Base-by-base conservation (phyloP, 2,113 vertebrate species). In the Gopherus evgoodei region DNA sequence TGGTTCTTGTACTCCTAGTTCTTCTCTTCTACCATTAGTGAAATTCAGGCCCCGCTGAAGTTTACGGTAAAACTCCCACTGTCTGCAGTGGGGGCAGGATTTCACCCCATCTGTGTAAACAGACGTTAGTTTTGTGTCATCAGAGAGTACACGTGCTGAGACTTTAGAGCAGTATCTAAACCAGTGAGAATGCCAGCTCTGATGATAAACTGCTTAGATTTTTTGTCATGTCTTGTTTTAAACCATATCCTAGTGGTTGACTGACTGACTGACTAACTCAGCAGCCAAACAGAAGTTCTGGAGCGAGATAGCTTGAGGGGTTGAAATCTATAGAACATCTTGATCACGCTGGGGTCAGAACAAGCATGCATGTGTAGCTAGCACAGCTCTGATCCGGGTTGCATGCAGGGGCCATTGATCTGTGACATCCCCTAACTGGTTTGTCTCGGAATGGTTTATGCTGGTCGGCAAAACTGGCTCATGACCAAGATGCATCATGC, bases 171-270 rank as follows among this genome's bases (percentile, higher is more conserved):
- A 4, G 42, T 42, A 27, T 16, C 25, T 78, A 47, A 44, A 47
- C 25, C 22, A 27, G 24, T 47, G 42, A 76, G 42, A 44, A 2
- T 14, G 65, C n/a, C 75, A 78, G 42, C 24, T 47, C 75, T 7
- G 12, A 47, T 38, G 35, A 38, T 9, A 38, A 19, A 47, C 11
- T 44, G 75, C 24, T 13, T 47, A 13, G 42, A 14, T 6, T 27
- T 27, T 27, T 3, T 72, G 22, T 25, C 24, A 27, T 47, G 42
- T 47, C 72, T 24, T 0, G 0, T 42, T 92, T 87, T 49, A 89
- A 81, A 38, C 0, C 1, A 42, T 21, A 31, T 3, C 24, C 0
- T 4, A 2, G 0, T 35, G 42, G 42, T 21, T 27, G 17, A 50
- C 84, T 3, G 2, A 38, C 4, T 27, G 17, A 50, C 84, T 3